Conservation (phyloP, 2,797 vertebrate genomes). For the Carcharodon carcharias region DNA sequence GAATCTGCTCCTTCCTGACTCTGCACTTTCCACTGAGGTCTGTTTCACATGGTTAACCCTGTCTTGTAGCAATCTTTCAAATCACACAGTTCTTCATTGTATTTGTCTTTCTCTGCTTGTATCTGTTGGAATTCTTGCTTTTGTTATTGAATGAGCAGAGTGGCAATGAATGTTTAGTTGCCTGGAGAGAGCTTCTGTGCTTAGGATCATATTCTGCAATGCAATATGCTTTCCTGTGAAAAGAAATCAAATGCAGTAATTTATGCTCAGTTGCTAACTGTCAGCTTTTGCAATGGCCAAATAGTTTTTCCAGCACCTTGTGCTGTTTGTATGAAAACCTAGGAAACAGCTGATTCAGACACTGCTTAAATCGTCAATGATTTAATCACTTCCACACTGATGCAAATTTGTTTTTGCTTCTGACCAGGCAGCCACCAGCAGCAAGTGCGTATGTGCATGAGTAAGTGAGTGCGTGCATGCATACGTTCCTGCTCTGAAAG, state of each 20-base stretch:
- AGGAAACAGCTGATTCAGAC: neutral
- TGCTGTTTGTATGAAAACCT: neutral
- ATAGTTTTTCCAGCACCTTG: neutral
- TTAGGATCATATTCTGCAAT: neutral
- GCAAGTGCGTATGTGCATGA: too few species aligned
- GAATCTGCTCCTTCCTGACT: neutral
- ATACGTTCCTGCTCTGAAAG: neutral
- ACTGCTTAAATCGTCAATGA: neutral
- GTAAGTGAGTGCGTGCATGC: neutral
- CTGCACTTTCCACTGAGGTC: neutral
- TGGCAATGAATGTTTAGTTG: neutral
- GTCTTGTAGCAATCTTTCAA: neutral
- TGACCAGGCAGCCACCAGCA: neutral
- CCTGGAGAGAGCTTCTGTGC: neutral
- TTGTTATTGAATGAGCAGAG: neutral
- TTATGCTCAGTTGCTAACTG: neutral
- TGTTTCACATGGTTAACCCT: neutral
- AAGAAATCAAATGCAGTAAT: neutral
- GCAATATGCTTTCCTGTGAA: neutral
- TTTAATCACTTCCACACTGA: neutral
- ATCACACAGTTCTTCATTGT: too few species aligned
- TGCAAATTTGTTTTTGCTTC: neutral
- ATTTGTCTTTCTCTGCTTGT: neutral
- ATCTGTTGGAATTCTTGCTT: neutral
- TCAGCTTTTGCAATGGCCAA: neutral